Conservation (phyloP, 2,113 vertebrate species). For the Tyto alba region DNA sequence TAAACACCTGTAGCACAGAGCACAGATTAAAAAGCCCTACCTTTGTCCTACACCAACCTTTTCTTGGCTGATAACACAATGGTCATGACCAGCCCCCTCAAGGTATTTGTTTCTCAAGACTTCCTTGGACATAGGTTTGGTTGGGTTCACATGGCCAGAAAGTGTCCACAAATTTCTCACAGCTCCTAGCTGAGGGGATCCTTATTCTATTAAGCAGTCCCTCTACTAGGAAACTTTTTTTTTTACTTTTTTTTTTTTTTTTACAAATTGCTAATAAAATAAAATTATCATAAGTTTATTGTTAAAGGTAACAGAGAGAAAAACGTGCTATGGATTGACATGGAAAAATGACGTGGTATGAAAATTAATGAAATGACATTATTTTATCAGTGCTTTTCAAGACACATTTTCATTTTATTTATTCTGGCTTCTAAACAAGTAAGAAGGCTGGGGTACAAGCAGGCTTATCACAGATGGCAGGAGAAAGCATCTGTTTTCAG, state of each 20-base stretch:
- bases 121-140: background rate
- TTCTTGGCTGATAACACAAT: background rate
- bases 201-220: background rate
- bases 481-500: constrained; percentile 49
- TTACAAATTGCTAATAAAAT: background rate
- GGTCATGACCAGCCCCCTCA: background rate
- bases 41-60: background rate
- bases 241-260: background rate
- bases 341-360: background rate
- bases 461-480: constrained; percentile 6
- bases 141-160: background rate
- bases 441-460: background rate
- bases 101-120: background rate
- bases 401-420: constrained; percentile 47
- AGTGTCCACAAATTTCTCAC: background rate
- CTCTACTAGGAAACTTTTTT: background rate
- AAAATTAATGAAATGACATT: constrained; percentile 39
- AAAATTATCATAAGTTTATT: background rate
- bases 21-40: background rate
- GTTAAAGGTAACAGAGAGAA: background rate
- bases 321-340: background rate
- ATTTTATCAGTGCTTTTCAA: constrained; percentile 1
- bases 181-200: background rate
- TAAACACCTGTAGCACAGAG: background rate
- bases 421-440: constrained; percentile 34